Evolutionary conservation across 2,113 vertebrate genomes (phyloP).

Genomic region (Poeciliopsis prolifica): DNA sequence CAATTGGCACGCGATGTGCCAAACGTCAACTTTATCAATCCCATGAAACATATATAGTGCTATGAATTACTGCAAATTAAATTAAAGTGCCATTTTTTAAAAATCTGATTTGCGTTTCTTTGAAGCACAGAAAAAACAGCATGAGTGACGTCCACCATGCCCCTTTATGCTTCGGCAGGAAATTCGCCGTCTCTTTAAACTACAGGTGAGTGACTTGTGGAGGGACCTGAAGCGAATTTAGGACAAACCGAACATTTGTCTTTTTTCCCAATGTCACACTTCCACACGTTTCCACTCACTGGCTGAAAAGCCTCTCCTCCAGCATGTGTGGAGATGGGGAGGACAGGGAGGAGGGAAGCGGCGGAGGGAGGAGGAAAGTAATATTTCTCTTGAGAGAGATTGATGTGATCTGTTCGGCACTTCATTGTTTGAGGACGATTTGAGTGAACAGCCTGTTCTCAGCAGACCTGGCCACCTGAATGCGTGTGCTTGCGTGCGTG

Average conservation of each 20-base stretch:
- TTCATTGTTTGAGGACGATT: slow-evolving; percentile 75
- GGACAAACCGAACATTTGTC: slow-evolving; percentile 59
- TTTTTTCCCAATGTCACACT: slow-evolving; percentile 50
- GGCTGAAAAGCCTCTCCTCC: slow-evolving; percentile 39
- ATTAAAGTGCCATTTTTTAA: slow-evolving; percentile 34
- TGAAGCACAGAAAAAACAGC: slow-evolving; percentile 70
- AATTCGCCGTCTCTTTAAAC: slow-evolving; percentile 34
- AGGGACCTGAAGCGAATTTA: slow-evolving; percentile 54
- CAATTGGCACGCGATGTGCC: slow-evolving; percentile 5
- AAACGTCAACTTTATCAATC: background rate
- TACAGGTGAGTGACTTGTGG: slow-evolving; percentile 49
- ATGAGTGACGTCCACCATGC: slow-evolving; percentile 66
- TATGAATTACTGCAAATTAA: background rate
- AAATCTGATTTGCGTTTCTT: slow-evolving; percentile 3
- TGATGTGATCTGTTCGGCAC: slow-evolving; percentile 78
- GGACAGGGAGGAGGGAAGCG: slow-evolving; percentile 5
- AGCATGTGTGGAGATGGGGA: slow-evolving; percentile 42
- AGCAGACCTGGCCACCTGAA: slow-evolving; percentile 47
- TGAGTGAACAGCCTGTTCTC: slow-evolving; percentile 75
- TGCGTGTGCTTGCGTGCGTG: slow-evolving; percentile 19
- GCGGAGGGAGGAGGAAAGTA: slow-evolving; percentile 62
- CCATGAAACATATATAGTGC: too few species aligned
- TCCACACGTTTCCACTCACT: slow-evolving; percentile 6
- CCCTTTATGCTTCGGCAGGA: slow-evolving; percentile 67
- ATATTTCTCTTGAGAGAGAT: slow-evolving; percentile 80